Evolutionary conservation across 35 echinoderm and acorn worm genomes (phyloP).

Genomic region (Hemicentrotus pulcherrimus): DNA sequence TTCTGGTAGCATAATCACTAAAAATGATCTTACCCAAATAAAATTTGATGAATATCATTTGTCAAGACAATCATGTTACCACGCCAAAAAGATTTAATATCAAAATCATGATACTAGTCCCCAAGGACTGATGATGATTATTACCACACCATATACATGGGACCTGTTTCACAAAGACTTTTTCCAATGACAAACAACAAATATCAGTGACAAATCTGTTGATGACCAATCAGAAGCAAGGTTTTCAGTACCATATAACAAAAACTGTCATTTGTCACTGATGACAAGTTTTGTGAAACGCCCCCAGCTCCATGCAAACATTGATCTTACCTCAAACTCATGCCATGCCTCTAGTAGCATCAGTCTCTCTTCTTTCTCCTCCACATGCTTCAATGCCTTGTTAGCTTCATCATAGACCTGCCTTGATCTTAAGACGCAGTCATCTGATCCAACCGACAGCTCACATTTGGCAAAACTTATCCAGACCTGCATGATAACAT

Average conservation of each 20-base stretch:
- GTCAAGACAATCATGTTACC: neutral
- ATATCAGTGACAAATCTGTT: no score
- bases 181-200: no score
- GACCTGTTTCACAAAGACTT: neutral
- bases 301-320: no score
- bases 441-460: conserved; percentile 78
- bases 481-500: conserved; percentile 99
- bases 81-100: no score
- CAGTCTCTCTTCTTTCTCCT: conserved; percentile 92
- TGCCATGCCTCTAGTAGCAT: conserved; percentile 96
- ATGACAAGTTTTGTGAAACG: no score
- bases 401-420: conserved; percentile 87
- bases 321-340: conserved; percentile 87
- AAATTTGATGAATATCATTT: neutral
- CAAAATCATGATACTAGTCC: neutral
- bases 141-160: neutral
- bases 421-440: conserved; percentile 69
- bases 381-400: conserved; percentile 66
- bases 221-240: no score
- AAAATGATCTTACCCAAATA: neutral
- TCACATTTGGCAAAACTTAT: conserved; percentile 99
- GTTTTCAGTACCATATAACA: no score
- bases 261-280: no score
- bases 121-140: no score
- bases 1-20: neutral